Base-by-base conservation (phyloP, 2,113 vertebrate genomes). In the Amphiprion ocellaris region DNA sequence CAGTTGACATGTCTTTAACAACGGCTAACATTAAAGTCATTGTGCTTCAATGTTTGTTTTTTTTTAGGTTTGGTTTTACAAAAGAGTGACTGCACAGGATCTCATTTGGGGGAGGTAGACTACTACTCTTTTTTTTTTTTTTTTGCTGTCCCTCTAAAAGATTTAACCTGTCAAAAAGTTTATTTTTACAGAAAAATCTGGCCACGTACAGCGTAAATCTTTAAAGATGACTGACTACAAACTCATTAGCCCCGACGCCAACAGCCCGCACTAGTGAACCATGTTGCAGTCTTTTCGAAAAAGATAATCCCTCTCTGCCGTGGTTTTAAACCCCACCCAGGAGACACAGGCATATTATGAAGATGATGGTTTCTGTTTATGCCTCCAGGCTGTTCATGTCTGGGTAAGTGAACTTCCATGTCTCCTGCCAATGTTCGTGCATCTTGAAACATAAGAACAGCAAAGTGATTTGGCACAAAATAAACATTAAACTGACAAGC, bases 341-440 rank as follows among this genome's bases (percentile, higher is more conserved):
- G 81, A 89, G 88, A 86, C 81, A 72, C 0, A n/a, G 61, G 56
- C 52, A 71, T 77, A 76, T 81, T 82, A 82, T 69, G 61, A 81
- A 66, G 52, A 70, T 58, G 76, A 80, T 82, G 71, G 62, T 66
- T 83, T 86, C 26, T 54, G 74, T 76, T 74, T 82, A 41, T 82
- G 77, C 81, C 89, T 72, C 19, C n/a, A 12, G 84, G 85, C 73
- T 78, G 74, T 47, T 80, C 47, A 12, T 81, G 75, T 87, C 76
- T 44, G 65, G 37, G 52, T 86, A 87, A 91, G 83, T 90, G 84
- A 87, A 89, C 81, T 92, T 88, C 58, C 77, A 46, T 90, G 85
- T 91, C 74, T 82, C 56, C 60, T 65, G 77, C 87, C 86, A 79
- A 55, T 78, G 70, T 67, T 60, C 17, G 44, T 60, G 37, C 64